Percentiles rank a stretch among this genome's conserved stretches.
phyloP scores from a whole-genome alignment of 2,888 invertebrate species.

The Loripinus fragilis region DNA sequence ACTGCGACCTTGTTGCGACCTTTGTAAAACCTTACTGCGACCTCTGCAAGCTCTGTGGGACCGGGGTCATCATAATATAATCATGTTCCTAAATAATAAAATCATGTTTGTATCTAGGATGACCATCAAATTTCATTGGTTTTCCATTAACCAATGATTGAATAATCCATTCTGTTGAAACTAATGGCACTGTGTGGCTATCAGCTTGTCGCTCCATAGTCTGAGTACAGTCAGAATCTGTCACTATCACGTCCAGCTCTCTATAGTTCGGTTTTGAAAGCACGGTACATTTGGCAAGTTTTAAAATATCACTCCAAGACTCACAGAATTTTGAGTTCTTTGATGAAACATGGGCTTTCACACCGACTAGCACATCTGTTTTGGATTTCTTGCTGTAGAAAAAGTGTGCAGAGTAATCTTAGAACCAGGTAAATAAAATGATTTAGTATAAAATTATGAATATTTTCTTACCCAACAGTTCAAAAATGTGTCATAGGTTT shows the following conservation, averaged over 20 bases:
- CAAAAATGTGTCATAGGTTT: too few species aligned
- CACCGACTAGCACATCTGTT: conserved; percentile 50
- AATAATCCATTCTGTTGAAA: conserved; percentile 89
- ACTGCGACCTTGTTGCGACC: too few species aligned
- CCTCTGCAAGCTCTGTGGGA: too few species aligned
- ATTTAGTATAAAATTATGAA: too few species aligned
- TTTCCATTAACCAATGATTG: conserved; percentile 88
- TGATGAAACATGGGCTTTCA: conserved; percentile 69
- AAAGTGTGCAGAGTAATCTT: too few species aligned
- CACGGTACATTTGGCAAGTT: conserved; percentile 70
- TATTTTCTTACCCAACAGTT: too few species aligned
- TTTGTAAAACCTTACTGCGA: too few species aligned
- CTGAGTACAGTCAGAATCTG: conserved; percentile 87
- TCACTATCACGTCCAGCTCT: conserved; percentile 84
- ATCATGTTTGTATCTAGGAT: conserved; percentile 71
- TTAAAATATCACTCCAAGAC: conserved; percentile 75
- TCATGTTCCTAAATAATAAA: not conserved
- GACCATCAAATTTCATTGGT: conserved; percentile 77
- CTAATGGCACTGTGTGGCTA: conserved; percentile 86
- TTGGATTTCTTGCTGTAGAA: conserved; percentile 56
- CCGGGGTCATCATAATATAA: not conserved
- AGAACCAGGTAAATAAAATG: too few species aligned
- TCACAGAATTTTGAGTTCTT: conserved; percentile 68
- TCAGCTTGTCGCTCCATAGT: conserved; percentile 85
- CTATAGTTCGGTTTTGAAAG: conserved; percentile 57